Percentiles rank a stretch among this genome's conserved stretches.
phyloP scores from a whole-genome alignment of 1,140 invertebrate species.

The Druon quercuslanigerum region DNA sequence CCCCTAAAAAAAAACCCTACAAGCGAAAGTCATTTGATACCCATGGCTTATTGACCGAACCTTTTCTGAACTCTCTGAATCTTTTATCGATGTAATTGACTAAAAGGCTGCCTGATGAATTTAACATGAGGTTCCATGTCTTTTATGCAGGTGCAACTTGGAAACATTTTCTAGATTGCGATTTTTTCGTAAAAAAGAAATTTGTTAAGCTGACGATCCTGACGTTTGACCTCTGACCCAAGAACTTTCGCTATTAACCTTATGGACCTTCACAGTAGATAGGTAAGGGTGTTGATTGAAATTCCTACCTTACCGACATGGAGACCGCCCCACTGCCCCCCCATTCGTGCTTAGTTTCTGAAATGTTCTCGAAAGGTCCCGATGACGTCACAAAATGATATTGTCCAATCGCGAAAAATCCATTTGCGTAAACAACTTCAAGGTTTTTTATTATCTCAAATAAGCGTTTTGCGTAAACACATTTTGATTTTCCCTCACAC shows the following conservation, averaged over 20 bases:
- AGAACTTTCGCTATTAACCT: no score
- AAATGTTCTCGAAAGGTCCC: background rate
- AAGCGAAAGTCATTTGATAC: constrained; percentile 49
- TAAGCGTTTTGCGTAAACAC: no score
- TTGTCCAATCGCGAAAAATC: no score
- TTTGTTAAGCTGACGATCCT: no score
- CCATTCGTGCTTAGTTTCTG: no score
- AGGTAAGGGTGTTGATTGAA: background rate
- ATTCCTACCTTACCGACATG: background rate
- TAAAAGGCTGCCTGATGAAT: constrained; percentile 58
- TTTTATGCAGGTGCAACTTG: constrained; percentile 36
- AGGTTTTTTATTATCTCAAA: no score
- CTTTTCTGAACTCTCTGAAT: constrained; percentile 44
- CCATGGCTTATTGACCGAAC: constrained; percentile 22
- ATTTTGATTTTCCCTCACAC: background rate
- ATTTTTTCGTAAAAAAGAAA: no score
- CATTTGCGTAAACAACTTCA: no score
- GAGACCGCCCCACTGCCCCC: no score
- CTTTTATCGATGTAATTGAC: constrained; percentile 60
- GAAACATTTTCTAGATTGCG: constrained; percentile 33
- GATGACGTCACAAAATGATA: no score
- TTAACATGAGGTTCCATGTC: constrained; percentile 48
- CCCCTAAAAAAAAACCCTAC: constrained; percentile 10
- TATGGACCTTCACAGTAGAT: no score
- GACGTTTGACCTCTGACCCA: no score